Percentiles rank a stretch among this genome's conserved stretches.
Evolutionary conservation across 2,113 vertebrate species (phyloP).

Genomic region (Burhinus oedicnemus): DNA sequence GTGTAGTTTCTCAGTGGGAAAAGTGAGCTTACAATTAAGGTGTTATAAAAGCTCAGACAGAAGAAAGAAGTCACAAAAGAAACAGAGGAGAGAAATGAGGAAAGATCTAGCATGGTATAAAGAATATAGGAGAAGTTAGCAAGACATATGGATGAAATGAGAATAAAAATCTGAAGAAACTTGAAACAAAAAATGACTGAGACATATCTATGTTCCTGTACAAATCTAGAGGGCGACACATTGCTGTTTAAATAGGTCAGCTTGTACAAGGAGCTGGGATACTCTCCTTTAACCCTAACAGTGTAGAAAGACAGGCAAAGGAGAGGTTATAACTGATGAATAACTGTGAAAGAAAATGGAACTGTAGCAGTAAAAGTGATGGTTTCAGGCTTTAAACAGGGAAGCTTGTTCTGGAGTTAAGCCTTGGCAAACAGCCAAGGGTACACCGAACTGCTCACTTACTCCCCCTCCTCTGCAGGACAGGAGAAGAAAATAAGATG

Average conservation of each 20-base stretch:
- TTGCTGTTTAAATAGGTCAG: neutral
- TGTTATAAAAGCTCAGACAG: neutral
- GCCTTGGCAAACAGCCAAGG: neutral
- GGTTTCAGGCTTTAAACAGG: neutral
- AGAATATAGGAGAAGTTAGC: neutral
- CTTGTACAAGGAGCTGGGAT: neutral
- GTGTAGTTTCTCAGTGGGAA: neutral
- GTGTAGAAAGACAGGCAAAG: neutral
- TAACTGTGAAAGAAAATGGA: neutral
- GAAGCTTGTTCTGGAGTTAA: neutral
- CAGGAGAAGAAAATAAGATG: neutral
- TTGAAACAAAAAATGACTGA: neutral
- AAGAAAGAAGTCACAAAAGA: neutral
- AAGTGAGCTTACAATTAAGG: neutral
- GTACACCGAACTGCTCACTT: neutral
- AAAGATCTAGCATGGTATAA: neutral
- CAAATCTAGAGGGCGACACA: neutral
- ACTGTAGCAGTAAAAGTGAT: neutral
- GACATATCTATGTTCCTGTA: neutral
- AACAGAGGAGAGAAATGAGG: neutral
- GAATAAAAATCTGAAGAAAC: neutral
- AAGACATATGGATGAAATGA: neutral
- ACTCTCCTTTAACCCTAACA: neutral
- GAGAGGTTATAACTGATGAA: neutral
- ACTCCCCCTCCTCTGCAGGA: neutral